phyloP scores from a whole-genome alignment of 2,888 invertebrate species.

The Acanthopleura granulata region DNA sequence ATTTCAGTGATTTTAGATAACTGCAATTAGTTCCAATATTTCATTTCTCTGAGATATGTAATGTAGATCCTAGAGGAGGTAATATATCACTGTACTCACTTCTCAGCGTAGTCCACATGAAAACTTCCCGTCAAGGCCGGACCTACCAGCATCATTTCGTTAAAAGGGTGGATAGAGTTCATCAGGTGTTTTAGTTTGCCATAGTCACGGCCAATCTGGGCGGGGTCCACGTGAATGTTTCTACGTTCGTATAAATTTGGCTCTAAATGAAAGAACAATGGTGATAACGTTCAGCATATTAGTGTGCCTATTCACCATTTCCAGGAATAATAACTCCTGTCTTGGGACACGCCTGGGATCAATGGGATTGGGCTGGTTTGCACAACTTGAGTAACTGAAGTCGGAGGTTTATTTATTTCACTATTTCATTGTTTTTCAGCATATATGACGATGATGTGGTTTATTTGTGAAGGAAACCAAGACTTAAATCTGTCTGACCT shows the following conservation, averaged over 20 bases:
- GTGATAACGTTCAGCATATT: not conserved
- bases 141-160: conserved; percentile 1
- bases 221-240: not conserved
- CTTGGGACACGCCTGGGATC: no score
- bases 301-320: not conserved
- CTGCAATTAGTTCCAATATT: no score
- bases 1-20: no score
- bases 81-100: not conserved
- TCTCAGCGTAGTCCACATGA: not conserved
- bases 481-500: no score
- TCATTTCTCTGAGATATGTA: no score
- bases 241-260: conserved; percentile 13
- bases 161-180: conserved; percentile 5
- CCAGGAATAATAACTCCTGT: not conserved
- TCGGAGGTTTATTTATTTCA: no score
- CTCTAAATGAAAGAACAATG: not conserved
- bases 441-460: no score
- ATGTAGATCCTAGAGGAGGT: no score
- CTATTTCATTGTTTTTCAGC: no score
- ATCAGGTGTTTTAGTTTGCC: not conserved
- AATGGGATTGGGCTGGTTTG: no score
- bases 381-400: no score
- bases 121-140: not conserved
- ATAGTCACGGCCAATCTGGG: conserved; percentile 11
- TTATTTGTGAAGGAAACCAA: no score